Base-by-base conservation (phyloP, 2,113 vertebrate species). In the Tetrao urogallus region DNA sequence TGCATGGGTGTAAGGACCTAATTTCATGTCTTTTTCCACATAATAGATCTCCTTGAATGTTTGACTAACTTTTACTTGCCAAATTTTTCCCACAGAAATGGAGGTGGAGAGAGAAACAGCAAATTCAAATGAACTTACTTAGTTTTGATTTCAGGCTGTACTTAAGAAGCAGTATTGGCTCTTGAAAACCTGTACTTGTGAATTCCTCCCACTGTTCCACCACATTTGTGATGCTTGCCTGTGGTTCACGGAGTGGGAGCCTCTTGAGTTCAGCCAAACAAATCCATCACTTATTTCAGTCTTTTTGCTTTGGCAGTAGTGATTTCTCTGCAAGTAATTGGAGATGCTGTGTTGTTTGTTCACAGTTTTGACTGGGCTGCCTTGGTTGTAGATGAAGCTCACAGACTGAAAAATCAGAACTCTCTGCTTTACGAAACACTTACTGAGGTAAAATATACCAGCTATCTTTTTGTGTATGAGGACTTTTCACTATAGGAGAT, bases 331-430 rank as follows among this genome's bases (percentile, higher is more conserved):
- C 8, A 24, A 10, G 24, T 92, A 69, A 81, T 34, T 82, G 47
- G 92, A 66, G 25, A 30, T 77, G 27, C 5, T 90, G 7, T 3
- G 72, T 75, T 94, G 19, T 88, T 88, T 61, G 10, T 94, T 91
- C 88, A 60, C 91, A 98, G 98, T 82, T 98, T 98, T 88, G 82
- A 82, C 34, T 98, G 98, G 98, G 96, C 91, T 83, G 93, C 96
- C 50, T 97, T 99, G 82, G 98, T 99, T 63, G 99, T 99, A 42
- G 99, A 99, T 63, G 99, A 99, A 97, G 99, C 99, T 91, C 99
- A 99, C 93, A 97, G 99, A 72, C 92, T 99, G 94, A 99, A 99
- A 97, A 99, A 99, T 79, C 98, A 98, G 89, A 98, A 97, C 50
- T 99, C 99, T n/a, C 69, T 99, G 42, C 96, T 99, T 88, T 96